These are phyloP conservation scores for Platycercus adscitus DNA, from an alignment of 2,113 vertebrate genomes.

Conservation along the genomic window DNA sequence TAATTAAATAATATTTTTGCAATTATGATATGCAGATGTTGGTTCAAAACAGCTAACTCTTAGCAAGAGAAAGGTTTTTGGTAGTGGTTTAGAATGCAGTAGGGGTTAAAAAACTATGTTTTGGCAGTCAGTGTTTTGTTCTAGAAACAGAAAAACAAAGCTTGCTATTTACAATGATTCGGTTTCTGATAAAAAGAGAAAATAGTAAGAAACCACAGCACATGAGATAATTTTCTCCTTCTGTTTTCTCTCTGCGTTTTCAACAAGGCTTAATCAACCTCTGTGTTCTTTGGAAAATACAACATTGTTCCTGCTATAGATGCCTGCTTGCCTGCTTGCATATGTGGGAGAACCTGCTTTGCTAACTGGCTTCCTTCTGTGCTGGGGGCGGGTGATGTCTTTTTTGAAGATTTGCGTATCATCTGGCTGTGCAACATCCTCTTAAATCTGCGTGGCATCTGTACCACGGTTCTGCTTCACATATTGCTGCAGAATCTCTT, in stretches of 20 bases:
- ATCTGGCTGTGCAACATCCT: neutral
- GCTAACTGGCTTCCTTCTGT: neutral
- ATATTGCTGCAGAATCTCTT: neutral
- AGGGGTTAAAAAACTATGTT: neutral
- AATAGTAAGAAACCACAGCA: neutral
- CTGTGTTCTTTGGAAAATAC: neutral
- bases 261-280: neutral
- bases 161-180: neutral
- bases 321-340: neutral
- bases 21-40: neutral
- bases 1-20: conserved; percentile 40
- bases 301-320: neutral
- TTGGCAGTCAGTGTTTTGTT: neutral
- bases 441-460: neutral
- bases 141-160: neutral
- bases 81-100: neutral
- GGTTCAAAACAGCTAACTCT: neutral
- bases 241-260: conserved; percentile 1
- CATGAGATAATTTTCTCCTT: conserved; percentile 19
- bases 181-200: neutral
- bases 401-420: neutral
- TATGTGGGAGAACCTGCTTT: neutral
- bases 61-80: neutral
- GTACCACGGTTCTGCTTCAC: neutral
- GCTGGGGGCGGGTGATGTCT: neutral